Conservation (phyloP, 2,113 vertebrate genomes). For the Chloropsis cyanopogon region DNA sequence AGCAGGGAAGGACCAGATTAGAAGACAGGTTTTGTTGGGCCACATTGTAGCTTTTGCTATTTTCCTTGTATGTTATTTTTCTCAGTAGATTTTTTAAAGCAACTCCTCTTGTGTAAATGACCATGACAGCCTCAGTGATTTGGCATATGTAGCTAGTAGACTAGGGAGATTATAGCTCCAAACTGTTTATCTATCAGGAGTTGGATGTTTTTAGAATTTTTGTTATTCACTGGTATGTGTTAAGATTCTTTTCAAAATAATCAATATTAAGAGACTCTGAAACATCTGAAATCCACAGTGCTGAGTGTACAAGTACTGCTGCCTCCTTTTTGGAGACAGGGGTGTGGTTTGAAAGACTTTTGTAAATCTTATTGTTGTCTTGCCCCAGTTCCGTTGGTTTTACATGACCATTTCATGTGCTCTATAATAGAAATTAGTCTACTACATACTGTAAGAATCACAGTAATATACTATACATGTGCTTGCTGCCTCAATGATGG, state of each 20-base stretch:
- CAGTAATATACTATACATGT: neutral
- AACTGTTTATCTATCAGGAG: neutral
- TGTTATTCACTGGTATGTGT: neutral
- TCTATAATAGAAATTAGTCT: neutral
- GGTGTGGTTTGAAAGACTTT: neutral
- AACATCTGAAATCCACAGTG: slow-evolving; percentile 3
- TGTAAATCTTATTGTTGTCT: neutral
- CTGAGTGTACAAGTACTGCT: neutral
- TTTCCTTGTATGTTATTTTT: neutral
- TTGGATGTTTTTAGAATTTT: neutral
- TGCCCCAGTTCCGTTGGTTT: neutral
- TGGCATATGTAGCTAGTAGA: neutral
- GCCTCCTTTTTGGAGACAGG: neutral
- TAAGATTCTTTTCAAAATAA: slow-evolving; percentile 3
- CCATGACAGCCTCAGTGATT: neutral
- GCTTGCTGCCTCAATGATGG: neutral
- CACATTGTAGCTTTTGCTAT: neutral
- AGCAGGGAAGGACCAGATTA: neutral
- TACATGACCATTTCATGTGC: neutral
- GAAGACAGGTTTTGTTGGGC: neutral
- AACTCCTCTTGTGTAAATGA: neutral
- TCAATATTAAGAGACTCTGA: neutral
- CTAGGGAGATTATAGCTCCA: neutral
- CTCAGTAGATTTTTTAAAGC: neutral
- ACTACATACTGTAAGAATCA: neutral